Evolutionary conservation across 2,888 invertebrate species (phyloP), one percentile per base, ranked within the genome.

Genomic region (Drosophila anceps): DNA sequence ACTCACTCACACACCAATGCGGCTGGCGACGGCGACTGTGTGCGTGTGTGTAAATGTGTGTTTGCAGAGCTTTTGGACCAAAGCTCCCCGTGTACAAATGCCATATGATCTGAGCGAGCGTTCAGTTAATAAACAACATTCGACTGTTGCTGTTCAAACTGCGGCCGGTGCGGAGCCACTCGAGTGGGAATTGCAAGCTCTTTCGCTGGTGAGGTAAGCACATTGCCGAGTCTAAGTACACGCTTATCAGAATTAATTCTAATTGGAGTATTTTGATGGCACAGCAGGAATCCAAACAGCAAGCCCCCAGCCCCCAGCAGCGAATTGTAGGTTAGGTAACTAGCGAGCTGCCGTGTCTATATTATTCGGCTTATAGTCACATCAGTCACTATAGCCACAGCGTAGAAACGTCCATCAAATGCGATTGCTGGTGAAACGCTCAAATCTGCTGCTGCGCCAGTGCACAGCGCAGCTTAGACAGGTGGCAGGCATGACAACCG

Each of bases 71-170:
- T 82, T 79, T 80, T 15, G n/a, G 4, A 15, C 7, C 7, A 76
- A 82, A 82, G 83, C 82, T 84, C 43, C 18, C 33, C 9, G 5
- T 20, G 20, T 39, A 41, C 44, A 67, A 69, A 13, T 50, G 37
- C 69, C 73, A 82, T 82, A 87, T 81, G 85, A 84, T 87, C 81
- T 33, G 57, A 51, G 20, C 43, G 57, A 51, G 20, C 43, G 53
- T 51, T 75, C 66, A 71, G 83, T 85, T 83, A 80, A 83, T 78
- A 83, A 85, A 85, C 84, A 85, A 83, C 82, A 33, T 18, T 79
- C 55, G 82, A 63, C 83, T 83, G 77, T 58, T 72, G 77, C 31
- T 12, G 79, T 44, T 73, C 50, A 57, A 0, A 0, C 8, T 24
- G n/a, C 24, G 15, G 54, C 8, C 29, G 61, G 41, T 20, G 20